Conservation (phyloP, 2,113 vertebrate genomes). For the Coracopsis vasa region DNA sequence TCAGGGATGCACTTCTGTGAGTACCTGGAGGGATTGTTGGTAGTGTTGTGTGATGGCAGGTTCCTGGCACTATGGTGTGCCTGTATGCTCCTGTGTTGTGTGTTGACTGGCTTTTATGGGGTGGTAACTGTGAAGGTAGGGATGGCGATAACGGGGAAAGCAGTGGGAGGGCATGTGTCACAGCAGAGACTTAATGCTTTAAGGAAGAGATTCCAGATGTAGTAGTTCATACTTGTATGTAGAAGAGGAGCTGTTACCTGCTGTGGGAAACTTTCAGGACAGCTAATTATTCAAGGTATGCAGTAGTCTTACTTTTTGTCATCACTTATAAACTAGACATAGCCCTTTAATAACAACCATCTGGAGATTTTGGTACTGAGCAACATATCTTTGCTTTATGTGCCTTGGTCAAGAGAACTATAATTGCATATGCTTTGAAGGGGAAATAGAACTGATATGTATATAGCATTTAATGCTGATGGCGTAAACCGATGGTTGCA, state of each 20-base stretch:
- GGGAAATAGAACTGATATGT: neutral
- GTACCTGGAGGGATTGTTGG: neutral
- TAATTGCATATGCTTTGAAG: neutral
- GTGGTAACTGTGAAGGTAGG: neutral
- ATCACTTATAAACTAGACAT: neutral
- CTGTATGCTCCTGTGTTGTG: neutral
- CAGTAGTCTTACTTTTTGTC: neutral
- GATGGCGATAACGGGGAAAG: neutral
- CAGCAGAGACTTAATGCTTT: neutral
- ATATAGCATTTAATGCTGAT: neutral
- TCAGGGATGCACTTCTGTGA: neutral
- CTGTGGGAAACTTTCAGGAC: neutral
- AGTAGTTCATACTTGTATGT: neutral
- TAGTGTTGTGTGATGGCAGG: neutral
- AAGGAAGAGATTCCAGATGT: neutral
- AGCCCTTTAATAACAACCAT: neutral
- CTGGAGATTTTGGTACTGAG: neutral
- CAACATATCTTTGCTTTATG: neutral
- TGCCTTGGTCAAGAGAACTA: neutral
- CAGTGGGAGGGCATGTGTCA: neutral
- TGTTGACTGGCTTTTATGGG: neutral
- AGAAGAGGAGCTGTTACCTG: neutral
- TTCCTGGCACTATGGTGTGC: neutral
- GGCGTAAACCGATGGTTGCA: fast-evolving
- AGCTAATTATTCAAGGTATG: neutral